A percentile compares a stretch with the other conserved stretches of the same genome.
These are phyloP conservation scores for Brenthis ino DNA, from an alignment of 2,888 invertebrate genomes.

Conservation along the genomic window DNA sequence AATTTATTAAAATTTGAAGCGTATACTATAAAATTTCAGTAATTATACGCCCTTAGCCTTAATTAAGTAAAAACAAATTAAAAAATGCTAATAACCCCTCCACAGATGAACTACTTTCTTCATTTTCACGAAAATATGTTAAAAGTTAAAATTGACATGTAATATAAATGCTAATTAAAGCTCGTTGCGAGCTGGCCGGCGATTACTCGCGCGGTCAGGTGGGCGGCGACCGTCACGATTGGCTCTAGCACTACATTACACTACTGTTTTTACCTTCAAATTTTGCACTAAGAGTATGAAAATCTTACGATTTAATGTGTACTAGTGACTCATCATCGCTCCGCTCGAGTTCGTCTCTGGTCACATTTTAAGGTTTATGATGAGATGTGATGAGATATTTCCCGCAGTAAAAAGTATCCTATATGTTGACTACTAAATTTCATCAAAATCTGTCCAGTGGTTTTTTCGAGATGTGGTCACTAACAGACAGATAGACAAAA, in stretches of 20 bases:
- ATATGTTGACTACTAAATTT: too few relatives aligned
- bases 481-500: too few relatives aligned
- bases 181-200: not conserved
- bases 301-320: too few relatives aligned
- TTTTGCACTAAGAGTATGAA: not conserved
- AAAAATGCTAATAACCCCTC: constrained; percentile 10
- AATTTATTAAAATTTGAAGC: too few relatives aligned
- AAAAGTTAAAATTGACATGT: constrained; percentile 23
- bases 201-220: constrained; percentile 26
- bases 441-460: too few relatives aligned
- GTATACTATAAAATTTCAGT: too few relatives aligned
- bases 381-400: too few relatives aligned
- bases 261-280: not conserved
- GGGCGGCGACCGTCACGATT: not conserved
- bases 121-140: constrained; percentile 7
- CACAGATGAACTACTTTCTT: constrained; percentile 1
- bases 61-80: constrained; percentile 8
- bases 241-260: not conserved
- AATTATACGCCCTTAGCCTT: constrained; percentile 1
- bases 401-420: too few relatives aligned
- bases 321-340: too few relatives aligned
- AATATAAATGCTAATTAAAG: constrained; percentile 29
- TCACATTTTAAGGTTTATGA: too few relatives aligned
- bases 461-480: too few relatives aligned
- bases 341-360: too few relatives aligned